A percentile compares a stretch with the other conserved stretches of the same genome.
Evolutionary conservation across 2,113 vertebrate species (phyloP).

Genomic region (Microtus oregoni): DNA sequence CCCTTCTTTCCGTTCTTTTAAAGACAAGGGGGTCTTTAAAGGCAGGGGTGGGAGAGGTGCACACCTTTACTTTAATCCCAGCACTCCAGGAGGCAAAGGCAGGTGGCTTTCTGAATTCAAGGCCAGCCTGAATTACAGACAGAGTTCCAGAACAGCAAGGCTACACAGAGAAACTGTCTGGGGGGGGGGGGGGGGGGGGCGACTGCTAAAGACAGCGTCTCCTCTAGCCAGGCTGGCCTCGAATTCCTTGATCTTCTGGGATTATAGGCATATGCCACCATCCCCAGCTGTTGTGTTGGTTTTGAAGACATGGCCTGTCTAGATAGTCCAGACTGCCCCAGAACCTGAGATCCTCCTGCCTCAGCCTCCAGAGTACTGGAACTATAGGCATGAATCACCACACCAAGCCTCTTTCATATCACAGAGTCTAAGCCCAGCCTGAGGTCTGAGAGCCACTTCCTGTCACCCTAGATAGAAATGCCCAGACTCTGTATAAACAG

Average conservation of each 20-base stretch:
- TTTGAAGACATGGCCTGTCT: not conserved
- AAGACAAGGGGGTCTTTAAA: not conserved
- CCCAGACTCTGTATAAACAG: conserved; percentile 20
- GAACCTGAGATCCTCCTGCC: not conserved
- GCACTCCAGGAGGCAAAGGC: not conserved
- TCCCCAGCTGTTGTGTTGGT: not conserved
- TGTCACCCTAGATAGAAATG: not conserved
- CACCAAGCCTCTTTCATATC: not conserved
- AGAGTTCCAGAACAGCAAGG: not conserved
- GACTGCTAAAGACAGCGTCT: not conserved
- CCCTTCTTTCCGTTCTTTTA: not conserved
- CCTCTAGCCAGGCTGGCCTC: not conserved
- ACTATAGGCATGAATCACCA: not conserved
- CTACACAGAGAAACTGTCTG: not conserved
- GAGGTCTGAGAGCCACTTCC: not conserved
- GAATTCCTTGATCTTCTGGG: not conserved
- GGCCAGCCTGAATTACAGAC: not conserved
- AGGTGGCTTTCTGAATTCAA: not conserved
- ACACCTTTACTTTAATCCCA: not conserved
- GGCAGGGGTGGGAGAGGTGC: too few species aligned
- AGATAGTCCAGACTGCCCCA: not conserved
- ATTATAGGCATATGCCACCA: not conserved
- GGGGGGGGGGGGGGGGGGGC: too few species aligned
- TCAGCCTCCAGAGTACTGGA: not conserved
- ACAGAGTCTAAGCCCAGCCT: not conserved